Evolutionary conservation across 2,113 vertebrate genomes (phyloP).

Genomic region (Corvus cornix): DNA sequence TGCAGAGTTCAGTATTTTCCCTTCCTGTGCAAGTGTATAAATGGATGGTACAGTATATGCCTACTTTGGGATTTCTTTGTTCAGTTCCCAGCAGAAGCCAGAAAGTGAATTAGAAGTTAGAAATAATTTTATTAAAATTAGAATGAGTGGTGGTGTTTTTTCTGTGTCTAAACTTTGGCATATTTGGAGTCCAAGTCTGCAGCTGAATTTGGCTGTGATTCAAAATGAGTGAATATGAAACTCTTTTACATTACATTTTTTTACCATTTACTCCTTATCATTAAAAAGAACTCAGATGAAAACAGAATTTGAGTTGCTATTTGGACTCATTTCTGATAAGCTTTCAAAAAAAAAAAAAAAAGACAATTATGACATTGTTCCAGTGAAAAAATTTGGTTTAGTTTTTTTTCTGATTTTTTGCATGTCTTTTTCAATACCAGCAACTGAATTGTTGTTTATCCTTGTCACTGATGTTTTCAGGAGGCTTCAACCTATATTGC

Average conservation of each 20-base stretch:
- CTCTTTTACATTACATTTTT: neutral
- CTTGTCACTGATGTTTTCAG: neutral
- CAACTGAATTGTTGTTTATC: neutral
- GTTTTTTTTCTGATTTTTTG: neutral
- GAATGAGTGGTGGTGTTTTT: neutral
- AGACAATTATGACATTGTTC: neutral
- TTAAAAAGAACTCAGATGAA: neutral
- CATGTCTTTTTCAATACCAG: neutral
- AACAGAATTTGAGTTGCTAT: neutral
- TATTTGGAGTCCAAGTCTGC: neutral
- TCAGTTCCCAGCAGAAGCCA: neutral
- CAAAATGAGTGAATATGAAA: neutral
- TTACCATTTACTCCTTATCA: neutral
- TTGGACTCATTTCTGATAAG: neutral
- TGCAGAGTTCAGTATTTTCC: neutral
- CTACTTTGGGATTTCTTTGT: neutral
- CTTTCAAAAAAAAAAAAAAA: neutral
- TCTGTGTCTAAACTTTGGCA: neutral
- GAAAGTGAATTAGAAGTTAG: neutral
- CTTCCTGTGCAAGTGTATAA: neutral
- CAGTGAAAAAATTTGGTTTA: neutral
- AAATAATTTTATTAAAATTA: constrained; percentile 8
- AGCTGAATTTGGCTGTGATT: neutral
- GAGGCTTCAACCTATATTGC: neutral
- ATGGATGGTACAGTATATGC: neutral